phyloP scores from a whole-genome alignment of 2,797 vertebrate species.

The Bradypus variegatus region DNA sequence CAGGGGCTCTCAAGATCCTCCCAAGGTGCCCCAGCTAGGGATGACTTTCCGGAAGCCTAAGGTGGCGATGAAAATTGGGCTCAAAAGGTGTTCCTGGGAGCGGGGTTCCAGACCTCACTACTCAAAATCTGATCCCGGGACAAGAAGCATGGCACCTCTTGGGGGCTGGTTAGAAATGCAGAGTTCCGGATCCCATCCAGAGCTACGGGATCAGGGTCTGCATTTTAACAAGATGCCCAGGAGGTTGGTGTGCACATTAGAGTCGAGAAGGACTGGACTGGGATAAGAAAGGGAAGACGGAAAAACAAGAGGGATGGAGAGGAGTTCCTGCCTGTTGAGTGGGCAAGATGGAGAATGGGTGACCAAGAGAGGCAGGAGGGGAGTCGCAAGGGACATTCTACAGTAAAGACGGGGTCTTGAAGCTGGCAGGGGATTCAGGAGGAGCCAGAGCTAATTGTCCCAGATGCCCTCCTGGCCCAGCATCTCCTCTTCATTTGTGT shows the following conservation, averaged over 20 bases:
- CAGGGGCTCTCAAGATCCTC: not conserved
- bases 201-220: not conserved
- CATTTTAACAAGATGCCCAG: not conserved
- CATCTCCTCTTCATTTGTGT: not conserved
- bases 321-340: not conserved
- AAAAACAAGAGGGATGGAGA: not conserved
- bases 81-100: not conserved
- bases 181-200: not conserved
- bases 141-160: not conserved
- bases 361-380: not conserved
- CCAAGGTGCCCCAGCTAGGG: not conserved
- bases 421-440: too few relatives aligned
- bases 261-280: not conserved
- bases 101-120: not conserved
- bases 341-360: too few relatives aligned
- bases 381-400: not conserved
- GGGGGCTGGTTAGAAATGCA: not conserved
- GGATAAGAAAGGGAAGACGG: not conserved
- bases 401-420: not conserved
- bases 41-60: not conserved
- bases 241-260: rapidly evolving
- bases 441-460: not conserved
- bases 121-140: not conserved
- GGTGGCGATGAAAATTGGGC: not conserved
- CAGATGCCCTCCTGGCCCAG: not conserved